phyloP scores from a whole-genome alignment of 1,140 invertebrate genomes.

The Spodoptera litura region DNA sequence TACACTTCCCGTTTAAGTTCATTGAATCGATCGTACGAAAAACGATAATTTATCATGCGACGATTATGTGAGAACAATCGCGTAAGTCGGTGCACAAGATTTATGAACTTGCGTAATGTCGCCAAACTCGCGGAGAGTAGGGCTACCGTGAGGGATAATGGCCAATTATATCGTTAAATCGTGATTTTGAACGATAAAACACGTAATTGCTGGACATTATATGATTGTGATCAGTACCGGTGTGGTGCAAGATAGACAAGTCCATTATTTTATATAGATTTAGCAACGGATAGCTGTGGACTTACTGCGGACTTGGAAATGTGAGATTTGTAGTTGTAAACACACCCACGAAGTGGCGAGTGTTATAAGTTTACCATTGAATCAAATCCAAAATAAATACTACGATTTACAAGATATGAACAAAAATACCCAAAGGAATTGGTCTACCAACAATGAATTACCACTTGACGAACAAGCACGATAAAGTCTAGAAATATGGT shows the following conservation, averaged over 20 bases:
- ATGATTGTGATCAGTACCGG: conserved; percentile 10
- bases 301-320: no score
- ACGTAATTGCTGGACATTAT: conserved; percentile 15
- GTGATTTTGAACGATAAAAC: conserved; percentile 30
- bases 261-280: conserved; percentile 1
- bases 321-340: no score
- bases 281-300: not conserved
- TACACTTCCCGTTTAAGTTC: conserved; percentile 22
- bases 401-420: no score
- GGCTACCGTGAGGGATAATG: conserved; percentile 18
- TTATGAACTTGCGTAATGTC: conserved; percentile 29
- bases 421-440: no score
- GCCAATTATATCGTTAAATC: conserved; percentile 34
- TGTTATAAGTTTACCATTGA: no score
- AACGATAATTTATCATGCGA: conserved; percentile 44
- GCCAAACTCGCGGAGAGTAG: conserved; percentile 1
- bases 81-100: conserved; percentile 17
- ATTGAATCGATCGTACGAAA: conserved; percentile 38
- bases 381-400: no score
- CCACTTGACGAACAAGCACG: no score
- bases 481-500: no score
- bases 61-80: conserved; percentile 47
- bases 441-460: no score
- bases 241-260: conserved; percentile 22
- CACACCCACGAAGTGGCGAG: no score